A percentile compares a stretch with the other conserved stretches of the same genome.
Conservation (phyloP, 1,140 invertebrate genomes). For the Bombus waltoni region DNA sequence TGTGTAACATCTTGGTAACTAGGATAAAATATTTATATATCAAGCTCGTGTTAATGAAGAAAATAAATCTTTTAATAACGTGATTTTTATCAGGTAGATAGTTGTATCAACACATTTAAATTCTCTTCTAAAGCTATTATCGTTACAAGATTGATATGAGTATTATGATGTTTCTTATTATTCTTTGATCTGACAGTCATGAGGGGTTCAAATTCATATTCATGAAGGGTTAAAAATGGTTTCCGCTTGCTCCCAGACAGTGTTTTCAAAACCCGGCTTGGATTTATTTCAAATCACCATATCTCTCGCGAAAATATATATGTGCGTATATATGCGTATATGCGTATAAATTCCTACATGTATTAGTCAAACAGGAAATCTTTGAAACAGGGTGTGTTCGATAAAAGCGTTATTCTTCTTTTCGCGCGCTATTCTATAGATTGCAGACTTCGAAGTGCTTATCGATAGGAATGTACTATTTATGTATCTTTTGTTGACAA, state of each 20-base stretch:
- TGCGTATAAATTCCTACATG: not conserved
- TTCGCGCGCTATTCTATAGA: not conserved
- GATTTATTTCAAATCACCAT: not conserved
- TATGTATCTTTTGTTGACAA: conserved; percentile 14
- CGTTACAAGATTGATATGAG: too few relatives aligned
- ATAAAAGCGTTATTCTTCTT: not conserved
- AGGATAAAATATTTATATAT: too few relatives aligned
- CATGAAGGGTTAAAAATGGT: not conserved
- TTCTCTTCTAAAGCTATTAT: too few relatives aligned
- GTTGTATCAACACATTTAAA: too few relatives aligned
- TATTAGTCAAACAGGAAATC: not conserved
- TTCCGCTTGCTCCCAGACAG: not conserved
- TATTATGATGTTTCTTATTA: too few relatives aligned
- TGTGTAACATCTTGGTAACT: not conserved
- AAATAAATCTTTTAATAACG: too few relatives aligned
- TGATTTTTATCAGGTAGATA: too few relatives aligned
- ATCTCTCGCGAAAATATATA: too few relatives aligned
- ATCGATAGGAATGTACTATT: conserved; percentile 6
- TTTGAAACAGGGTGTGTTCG: not conserved
- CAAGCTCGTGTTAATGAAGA: too few relatives aligned
- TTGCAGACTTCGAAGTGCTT: not conserved
- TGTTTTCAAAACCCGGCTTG: not conserved
- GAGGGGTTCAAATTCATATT: too few relatives aligned
- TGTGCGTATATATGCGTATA: too few relatives aligned
- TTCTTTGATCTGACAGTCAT: too few relatives aligned